Percentiles rank a stretch among this genome's conserved stretches.
phyloP scores from a whole-genome alignment of 2,113 vertebrate genomes.

The Epinephelus lanceolatus region DNA sequence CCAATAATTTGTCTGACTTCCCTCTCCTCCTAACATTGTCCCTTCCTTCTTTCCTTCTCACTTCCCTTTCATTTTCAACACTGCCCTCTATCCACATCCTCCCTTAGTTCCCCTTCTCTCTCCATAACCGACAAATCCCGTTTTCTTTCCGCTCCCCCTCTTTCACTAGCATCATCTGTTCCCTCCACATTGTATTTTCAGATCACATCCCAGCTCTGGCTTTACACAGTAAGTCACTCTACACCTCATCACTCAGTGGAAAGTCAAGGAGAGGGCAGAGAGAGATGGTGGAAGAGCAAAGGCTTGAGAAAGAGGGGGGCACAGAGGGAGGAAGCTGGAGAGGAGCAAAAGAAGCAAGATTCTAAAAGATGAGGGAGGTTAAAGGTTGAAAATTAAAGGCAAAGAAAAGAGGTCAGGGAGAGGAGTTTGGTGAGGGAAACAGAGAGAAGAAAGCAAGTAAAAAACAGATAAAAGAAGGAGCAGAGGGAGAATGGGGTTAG shows the following conservation, averaged over 20 bases:
- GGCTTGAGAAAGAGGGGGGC: not conserved
- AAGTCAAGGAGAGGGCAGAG: conserved; percentile 69
- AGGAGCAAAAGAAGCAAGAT: conserved; percentile 15
- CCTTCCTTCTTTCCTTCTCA: not conserved
- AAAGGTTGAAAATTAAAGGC: conserved; percentile 57
- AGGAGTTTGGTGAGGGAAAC: not conserved
- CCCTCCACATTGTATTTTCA: conserved; percentile 63
- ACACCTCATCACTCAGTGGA: conserved; percentile 68
- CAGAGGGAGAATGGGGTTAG: conserved; percentile 21
- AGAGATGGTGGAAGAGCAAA: conserved; percentile 38
- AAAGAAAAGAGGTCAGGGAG: conserved; percentile 37
- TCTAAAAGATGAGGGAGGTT: conserved; percentile 37
- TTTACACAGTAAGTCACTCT: conserved; percentile 73
- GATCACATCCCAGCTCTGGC: conserved; percentile 63
- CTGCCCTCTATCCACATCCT: not conserved
- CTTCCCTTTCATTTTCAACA: not conserved
- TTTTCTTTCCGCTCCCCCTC: conserved; percentile 33
- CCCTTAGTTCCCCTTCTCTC: not conserved
- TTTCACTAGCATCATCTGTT: conserved; percentile 51
- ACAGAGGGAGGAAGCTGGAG: conserved; percentile 6
- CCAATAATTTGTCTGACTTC: not conserved
- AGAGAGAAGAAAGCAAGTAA: conserved; percentile 5
- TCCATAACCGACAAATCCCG: not conserved
- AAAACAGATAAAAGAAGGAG: conserved; percentile 17
- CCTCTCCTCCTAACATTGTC: not conserved